Percentiles rank a stretch among this genome's conserved stretches.
Conservation (phyloP, 92 coral and sea anemone species). For the Siderastrea siderea region DNA sequence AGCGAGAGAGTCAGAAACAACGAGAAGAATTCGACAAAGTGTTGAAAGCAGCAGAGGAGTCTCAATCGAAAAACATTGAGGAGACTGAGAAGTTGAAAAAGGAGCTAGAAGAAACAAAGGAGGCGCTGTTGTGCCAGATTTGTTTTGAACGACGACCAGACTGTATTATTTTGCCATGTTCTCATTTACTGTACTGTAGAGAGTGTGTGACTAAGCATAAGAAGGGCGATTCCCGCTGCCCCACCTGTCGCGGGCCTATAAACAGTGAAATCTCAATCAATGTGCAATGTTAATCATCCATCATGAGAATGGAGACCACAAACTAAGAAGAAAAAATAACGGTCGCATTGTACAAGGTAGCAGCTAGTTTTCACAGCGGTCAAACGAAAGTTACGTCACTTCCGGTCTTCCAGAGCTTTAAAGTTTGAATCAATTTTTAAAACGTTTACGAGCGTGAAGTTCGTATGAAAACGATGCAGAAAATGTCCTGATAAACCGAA, state of each 20-base stretch:
- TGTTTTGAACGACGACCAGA: conserved; percentile 73
- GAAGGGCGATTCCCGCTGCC: conserved; percentile 63
- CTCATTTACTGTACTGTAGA: conserved; percentile 79
- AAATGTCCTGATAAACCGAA: no score
- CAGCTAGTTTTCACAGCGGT: no score
- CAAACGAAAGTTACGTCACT: no score
- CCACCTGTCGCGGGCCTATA: conserved; percentile 75
- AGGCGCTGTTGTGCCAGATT: conserved; percentile 63
- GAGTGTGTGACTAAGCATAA: conserved; percentile 60
- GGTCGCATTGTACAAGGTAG: no score
- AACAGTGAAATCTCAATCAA: conserved; percentile 70
- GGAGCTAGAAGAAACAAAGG: conserved; percentile 42
- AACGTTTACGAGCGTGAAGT: no score
- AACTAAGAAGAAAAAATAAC: no score
- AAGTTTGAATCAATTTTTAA: no score
- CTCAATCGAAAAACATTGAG: not conserved
- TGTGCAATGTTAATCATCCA: conserved; percentile 55
- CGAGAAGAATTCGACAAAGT: not conserved
- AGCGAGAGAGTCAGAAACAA: not conserved
- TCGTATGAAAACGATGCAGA: no score
- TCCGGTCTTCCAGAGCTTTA: no score
- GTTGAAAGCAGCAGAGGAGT: conserved; percentile 17
- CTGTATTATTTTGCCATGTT: conserved; percentile 80
- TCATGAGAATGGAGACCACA: not conserved
- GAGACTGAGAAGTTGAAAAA: not conserved